Percentiles rank a stretch among this genome's conserved stretches.
Evolutionary conservation across 2,113 vertebrate species (phyloP).

Genomic region (Pleuronectes platessa): DNA sequence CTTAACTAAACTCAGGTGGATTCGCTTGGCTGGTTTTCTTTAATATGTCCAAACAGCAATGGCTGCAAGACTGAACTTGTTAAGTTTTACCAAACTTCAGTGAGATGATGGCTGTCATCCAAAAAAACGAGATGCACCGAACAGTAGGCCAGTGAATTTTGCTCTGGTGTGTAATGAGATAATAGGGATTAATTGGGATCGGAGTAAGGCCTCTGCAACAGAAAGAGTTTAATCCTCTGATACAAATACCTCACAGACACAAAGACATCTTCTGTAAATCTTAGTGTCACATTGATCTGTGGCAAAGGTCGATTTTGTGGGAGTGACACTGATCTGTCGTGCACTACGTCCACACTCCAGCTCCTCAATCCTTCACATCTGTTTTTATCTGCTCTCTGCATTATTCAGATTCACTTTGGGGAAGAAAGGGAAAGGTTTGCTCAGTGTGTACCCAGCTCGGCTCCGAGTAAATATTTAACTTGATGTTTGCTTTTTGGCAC

Average conservation of each 20-base stretch:
- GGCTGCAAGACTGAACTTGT: slow-evolving; percentile 54
- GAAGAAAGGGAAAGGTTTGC: slow-evolving; percentile 10
- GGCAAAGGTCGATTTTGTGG: not conserved
- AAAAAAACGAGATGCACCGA: not conserved
- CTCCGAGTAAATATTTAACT: slow-evolving; percentile 59
- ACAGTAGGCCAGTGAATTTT: slow-evolving; percentile 6
- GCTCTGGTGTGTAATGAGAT: not conserved
- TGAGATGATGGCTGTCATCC: not conserved
- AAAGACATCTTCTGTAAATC: not conserved
- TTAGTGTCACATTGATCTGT: slow-evolving; percentile 13
- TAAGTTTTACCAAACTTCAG: not conserved
- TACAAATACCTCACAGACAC: not conserved
- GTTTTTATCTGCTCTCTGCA: not conserved
- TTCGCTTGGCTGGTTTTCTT: not conserved
- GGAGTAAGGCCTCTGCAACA: not conserved
- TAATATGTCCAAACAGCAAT: slow-evolving; percentile 11
- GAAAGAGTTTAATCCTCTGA: not conserved
- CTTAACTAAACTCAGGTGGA: slow-evolving; percentile 7
- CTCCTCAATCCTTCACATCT: not conserved
- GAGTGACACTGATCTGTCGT: not conserved
- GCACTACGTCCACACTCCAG: not conserved
- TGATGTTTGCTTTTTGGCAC: slow-evolving; percentile 38
- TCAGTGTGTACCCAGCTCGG: not conserved
- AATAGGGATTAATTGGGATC: not conserved
- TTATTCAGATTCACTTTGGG: not conserved